These are phyloP conservation scores for Leuciscus idus DNA, from an alignment of 2,113 vertebrate species.

Conservation along the genomic window DNA sequence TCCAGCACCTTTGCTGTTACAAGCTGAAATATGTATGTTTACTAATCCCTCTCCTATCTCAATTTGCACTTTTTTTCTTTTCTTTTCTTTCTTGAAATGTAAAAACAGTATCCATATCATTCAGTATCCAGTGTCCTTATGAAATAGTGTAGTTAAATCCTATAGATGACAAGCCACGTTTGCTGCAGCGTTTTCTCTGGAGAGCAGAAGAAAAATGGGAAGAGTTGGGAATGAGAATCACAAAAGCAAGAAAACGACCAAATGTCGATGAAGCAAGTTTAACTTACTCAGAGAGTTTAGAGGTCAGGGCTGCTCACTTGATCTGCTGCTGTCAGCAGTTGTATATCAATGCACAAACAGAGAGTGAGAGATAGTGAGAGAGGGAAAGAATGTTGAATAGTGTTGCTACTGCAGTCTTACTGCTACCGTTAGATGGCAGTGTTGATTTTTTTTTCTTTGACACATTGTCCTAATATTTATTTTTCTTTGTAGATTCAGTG, in stretches of 20 bases:
- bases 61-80: not conserved
- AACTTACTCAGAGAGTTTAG: not conserved
- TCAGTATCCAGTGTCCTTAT: not conserved
- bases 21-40: not conserved
- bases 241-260: not conserved
- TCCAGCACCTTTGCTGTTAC: not conserved
- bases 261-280: not conserved
- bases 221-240: not conserved
- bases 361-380: not conserved
- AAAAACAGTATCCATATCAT: not conserved
- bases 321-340: constrained; percentile 1
- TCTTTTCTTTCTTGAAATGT: not conserved
- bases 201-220: not conserved
- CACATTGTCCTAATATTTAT: not conserved
- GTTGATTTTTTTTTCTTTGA: not conserved
- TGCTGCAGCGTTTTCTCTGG: not conserved
- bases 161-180: not conserved
- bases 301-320: not conserved
- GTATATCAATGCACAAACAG: not conserved
- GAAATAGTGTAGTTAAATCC: not conserved
- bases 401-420: not conserved
- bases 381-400: not conserved
- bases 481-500: constrained; percentile 80
- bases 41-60: no score
- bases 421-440: constrained; percentile 5